Evolutionary conservation across 2,797 vertebrate species (phyloP).

Genomic region (Parambassis ranga): DNA sequence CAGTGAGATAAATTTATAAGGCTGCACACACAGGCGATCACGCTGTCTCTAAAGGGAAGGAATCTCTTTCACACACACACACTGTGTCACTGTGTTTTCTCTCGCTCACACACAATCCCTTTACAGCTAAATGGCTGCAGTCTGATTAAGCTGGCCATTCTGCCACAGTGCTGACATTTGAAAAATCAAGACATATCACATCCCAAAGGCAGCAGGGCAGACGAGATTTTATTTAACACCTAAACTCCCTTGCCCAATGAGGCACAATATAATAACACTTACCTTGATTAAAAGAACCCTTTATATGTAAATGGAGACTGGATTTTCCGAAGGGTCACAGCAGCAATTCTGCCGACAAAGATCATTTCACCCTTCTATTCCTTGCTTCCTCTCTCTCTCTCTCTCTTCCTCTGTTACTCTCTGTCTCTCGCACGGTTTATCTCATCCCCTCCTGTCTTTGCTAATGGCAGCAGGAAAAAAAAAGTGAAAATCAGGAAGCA

Average conservation of each 20-base stretch:
- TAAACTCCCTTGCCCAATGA: constrained; percentile 99
- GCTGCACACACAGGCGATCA: constrained; percentile 89
- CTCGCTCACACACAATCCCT: constrained; percentile 32
- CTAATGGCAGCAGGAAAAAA: constrained; percentile 85
- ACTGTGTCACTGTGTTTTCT: constrained; percentile 17
- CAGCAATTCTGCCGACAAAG: constrained; percentile 86
- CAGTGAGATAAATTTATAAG: constrained; percentile 93
- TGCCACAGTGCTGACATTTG: constrained; percentile 97
- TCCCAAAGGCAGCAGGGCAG: constrained; percentile 92
- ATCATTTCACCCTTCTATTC: constrained; percentile 86
- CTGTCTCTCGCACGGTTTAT: constrained; percentile 76
- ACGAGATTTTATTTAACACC: constrained; percentile 95
- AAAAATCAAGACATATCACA: constrained; percentile 95
- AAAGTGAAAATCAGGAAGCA: constrained; percentile 86
- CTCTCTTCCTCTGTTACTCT: constrained; percentile 37
- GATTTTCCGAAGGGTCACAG: constrained; percentile 90
- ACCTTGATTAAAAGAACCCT: constrained; percentile 99
- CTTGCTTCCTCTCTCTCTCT: constrained; percentile 10
- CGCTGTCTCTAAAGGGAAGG: constrained; percentile 87
- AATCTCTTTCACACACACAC: constrained; percentile 83
- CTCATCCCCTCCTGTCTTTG: constrained; percentile 85
- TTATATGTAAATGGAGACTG: constrained; percentile 98
- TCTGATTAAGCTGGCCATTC: constrained; percentile 96
- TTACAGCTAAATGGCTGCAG: constrained; percentile 89
- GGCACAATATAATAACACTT: constrained; percentile 98